These are phyloP conservation scores for Schizotus pectinicornis DNA, from an alignment of 2,888 invertebrate species.

Conservation along the genomic window DNA sequence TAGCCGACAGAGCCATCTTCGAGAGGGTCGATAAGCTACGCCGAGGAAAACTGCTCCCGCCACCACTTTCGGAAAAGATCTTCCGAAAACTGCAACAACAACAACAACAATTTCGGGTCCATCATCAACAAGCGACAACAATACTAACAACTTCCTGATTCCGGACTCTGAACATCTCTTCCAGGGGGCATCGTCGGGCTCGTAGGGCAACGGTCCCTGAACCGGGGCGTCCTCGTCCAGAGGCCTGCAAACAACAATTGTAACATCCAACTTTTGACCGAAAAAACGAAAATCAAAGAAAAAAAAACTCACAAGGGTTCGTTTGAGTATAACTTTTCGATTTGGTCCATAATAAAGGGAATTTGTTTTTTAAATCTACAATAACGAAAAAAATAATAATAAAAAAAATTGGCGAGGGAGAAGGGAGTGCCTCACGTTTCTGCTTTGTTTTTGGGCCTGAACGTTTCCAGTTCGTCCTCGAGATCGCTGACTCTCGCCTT, in stretches of 20 bases:
- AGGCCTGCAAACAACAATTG: conserved; percentile 50
- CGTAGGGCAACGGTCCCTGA: conserved; percentile 94
- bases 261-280: too few species aligned
- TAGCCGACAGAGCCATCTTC: conserved; percentile 70
- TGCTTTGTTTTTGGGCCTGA: conserved; percentile 66
- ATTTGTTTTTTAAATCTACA: conserved; percentile 41
- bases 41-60: conserved; percentile 78
- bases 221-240: conserved; percentile 86
- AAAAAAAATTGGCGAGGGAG: too few species aligned
- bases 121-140: conserved; percentile 2
- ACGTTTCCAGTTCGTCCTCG: conserved; percentile 87
- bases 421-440: conserved; percentile 61
- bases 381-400: conserved; percentile 33
- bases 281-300: conserved; percentile 26
- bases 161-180: conserved; percentile 84
- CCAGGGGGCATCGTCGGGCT: conserved; percentile 98
- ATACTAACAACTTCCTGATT: conserved; percentile 86
- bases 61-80: conserved; percentile 82
- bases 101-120: background rate
- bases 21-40: conserved; percentile 80
- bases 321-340: conserved; percentile 40
- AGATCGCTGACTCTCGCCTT: conserved; percentile 90
- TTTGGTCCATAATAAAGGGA: conserved; percentile 41
- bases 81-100: conserved; percentile 79
- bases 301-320: conserved; percentile 35